phyloP scores from a whole-genome alignment of 2,113 vertebrate species.

The Fulica atra region DNA sequence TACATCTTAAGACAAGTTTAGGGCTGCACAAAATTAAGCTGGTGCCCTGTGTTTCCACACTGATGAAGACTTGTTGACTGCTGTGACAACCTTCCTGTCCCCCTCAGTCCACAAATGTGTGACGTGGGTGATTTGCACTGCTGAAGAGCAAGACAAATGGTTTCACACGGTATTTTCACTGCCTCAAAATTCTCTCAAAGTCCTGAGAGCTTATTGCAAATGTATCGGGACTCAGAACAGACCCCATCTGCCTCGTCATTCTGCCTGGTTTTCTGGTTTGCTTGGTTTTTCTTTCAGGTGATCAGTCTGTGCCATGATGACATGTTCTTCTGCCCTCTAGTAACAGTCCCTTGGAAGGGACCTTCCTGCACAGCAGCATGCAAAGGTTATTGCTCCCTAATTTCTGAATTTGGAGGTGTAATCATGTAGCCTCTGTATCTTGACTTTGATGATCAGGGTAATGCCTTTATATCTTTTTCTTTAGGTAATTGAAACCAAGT shows the following conservation, averaged over 20 bases:
- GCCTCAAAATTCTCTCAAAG: background rate
- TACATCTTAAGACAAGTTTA: background rate
- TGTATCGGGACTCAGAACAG: background rate
- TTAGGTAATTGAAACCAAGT: slow-evolving; percentile 28
- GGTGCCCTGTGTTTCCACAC: background rate
- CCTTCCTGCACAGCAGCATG: background rate
- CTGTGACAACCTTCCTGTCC: background rate
- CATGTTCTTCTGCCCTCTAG: background rate
- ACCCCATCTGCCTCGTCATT: background rate
- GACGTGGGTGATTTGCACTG: background rate
- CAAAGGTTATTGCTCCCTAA: slow-evolving; percentile 21
- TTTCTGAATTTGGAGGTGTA: background rate
- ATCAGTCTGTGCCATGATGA: background rate
- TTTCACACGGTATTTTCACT: slow-evolving; percentile 31
- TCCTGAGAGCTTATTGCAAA: background rate
- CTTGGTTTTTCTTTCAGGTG: background rate
- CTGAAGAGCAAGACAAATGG: slow-evolving; percentile 17
- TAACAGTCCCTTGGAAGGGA: background rate
- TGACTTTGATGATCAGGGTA: background rate
- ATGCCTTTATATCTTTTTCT: background rate
- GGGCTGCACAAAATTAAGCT: slow-evolving; percentile 16
- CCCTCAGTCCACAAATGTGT: slow-evolving; percentile 10
- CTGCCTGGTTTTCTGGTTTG: background rate
- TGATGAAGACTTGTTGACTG: background rate
- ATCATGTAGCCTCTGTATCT: background rate